A percentile compares a stretch with the other conserved stretches of the same genome.
These are phyloP conservation scores for Cosmopolites sordidus DNA, from an alignment of 2,888 invertebrate genomes.

Conservation along the genomic window DNA sequence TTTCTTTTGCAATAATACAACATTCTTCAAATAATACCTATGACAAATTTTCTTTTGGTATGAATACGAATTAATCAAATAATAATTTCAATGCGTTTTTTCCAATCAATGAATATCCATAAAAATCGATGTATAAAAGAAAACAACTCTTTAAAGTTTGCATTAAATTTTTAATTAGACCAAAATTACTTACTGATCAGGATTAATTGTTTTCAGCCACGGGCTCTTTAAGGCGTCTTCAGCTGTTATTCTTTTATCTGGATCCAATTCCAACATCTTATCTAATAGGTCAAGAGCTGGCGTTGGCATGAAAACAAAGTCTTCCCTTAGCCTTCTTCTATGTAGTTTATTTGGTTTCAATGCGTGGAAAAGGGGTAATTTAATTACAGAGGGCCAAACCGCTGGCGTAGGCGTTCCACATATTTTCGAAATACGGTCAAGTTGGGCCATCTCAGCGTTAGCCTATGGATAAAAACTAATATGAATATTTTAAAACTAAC, in stretches of 20 bases:
- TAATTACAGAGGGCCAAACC: constrained; percentile 94
- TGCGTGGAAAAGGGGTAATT: constrained; percentile 86
- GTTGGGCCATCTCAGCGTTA: constrained; percentile 85
- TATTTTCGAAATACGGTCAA: constrained; percentile 88
- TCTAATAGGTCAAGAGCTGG: constrained; percentile 88
- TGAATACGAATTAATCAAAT: too few relatives aligned
- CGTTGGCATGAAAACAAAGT: constrained; percentile 87
- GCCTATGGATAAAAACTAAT: constrained; percentile 55
- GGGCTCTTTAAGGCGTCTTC: constrained; percentile 87
- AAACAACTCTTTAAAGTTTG: not conserved
- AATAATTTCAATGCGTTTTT: too few relatives aligned
- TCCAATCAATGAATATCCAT: too few relatives aligned
- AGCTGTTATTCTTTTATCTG: constrained; percentile 87
- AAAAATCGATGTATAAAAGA: too few relatives aligned
- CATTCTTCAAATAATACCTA: too few relatives aligned
- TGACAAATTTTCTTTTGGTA: too few relatives aligned
- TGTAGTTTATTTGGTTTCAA: constrained; percentile 88
- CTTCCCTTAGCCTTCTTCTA: constrained; percentile 83
- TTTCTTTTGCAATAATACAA: too few relatives aligned
- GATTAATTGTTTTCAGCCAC: constrained; percentile 89
- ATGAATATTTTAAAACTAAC: too few relatives aligned
- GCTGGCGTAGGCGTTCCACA: constrained; percentile 96
- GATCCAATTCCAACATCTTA: constrained; percentile 94
- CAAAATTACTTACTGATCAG: constrained; percentile 72
- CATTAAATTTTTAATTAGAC: not conserved